These are phyloP conservation scores for Caenorhabditis sp. DNA, from an alignment of 2,888 invertebrate species.

Conservation along the genomic window DNA sequence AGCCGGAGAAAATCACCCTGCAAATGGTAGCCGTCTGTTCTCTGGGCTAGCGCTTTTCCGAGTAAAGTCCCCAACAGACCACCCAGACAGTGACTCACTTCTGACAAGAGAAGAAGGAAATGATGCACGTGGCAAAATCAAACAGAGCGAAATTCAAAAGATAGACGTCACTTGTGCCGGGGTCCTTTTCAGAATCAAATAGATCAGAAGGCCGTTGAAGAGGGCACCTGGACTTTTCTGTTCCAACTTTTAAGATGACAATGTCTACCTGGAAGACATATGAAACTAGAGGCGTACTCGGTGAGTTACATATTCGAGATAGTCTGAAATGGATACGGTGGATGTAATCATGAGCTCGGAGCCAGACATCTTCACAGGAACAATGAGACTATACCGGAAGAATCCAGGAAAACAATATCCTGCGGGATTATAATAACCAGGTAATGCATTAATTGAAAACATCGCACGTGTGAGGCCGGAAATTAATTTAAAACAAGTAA, in stretches of 20 bases:
- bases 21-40: neutral
- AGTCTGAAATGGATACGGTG: neutral
- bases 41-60: no score
- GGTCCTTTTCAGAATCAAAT: conserved; percentile 39
- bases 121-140: conserved; percentile 53
- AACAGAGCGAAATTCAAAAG: conserved; percentile 57
- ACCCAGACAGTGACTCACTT: conserved; percentile 17
- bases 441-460: no score
- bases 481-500: no score
- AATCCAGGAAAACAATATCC: no score
- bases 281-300: conserved; percentile 16
- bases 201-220: conserved; percentile 31
- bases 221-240: conserved; percentile 7
- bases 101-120: conserved; percentile 48
- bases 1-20: conserved; percentile 56
- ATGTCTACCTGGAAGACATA: conserved; percentile 31
- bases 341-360: neutral
- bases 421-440: no score
- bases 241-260: neutral
- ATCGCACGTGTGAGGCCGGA: no score
- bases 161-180: conserved; percentile 46
- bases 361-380: neutral
- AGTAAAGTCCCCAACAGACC: no score
- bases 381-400: neutral
- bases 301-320: conserved; percentile 24